Evolutionary conservation across 2,113 vertebrate species (phyloP).

Genomic region (Heterocephalus glaber): DNA sequence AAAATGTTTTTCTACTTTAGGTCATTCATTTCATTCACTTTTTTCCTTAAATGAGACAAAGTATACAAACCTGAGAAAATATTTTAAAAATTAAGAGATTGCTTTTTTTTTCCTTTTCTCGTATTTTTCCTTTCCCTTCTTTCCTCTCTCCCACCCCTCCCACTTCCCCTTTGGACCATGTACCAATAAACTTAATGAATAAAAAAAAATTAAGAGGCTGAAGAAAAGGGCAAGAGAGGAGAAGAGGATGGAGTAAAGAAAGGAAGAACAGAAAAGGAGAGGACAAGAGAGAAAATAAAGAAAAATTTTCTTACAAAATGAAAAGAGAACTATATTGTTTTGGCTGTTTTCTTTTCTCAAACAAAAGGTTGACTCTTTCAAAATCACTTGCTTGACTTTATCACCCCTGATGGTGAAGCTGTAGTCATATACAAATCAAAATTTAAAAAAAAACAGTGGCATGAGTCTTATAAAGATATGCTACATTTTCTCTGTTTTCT

Average conservation of each 20-base stretch:
- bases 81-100: not conserved
- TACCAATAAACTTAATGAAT: no score
- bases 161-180: no score
- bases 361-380: constrained; percentile 54
- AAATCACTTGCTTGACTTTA: constrained; percentile 70
- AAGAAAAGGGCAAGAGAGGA: not conserved
- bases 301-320: not conserved
- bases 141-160: no score
- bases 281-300: not conserved
- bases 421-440: constrained; percentile 67
- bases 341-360: constrained; percentile 13
- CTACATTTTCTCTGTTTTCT: not conserved
- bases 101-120: no score
- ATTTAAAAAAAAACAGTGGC: not conserved
- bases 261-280: not conserved
- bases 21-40: not conserved
- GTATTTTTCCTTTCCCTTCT: no score
- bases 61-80: not conserved
- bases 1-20: not conserved
- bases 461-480: not conserved
- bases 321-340: not conserved
- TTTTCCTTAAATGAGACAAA: not conserved
- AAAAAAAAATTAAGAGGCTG: no score
- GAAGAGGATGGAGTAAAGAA: not conserved
- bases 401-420: constrained; percentile 48